Evolutionary conservation across 2,113 vertebrate species (phyloP), one percentile per base, ranked within the genome.

Genomic region (Alectura lathami): DNA sequence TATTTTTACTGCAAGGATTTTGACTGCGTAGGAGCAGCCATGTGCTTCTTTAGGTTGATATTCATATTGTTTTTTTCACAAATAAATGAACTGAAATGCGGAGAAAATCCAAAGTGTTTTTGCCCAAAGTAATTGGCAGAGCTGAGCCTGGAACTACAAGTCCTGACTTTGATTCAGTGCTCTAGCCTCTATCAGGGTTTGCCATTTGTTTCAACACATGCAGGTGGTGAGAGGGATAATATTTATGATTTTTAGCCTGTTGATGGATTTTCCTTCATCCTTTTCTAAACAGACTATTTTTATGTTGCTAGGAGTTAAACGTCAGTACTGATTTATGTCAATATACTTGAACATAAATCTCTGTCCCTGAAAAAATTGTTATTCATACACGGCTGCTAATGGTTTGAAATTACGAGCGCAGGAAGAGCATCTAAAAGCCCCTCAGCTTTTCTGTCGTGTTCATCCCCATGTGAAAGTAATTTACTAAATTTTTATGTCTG

Each of bases 151-250:
- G 51, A 92, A 84, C 77, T 59, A 5, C 42, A 84, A 85, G 70
- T 87, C 47, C 74, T 67, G 53, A 77, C 59, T 66, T 82, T 32
- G 53, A 16, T 80, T 91, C 59, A 48, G 45, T 70, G 32, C 56
- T 83, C 51, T 47, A 42, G 20, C 76, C 42, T 9, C 60, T 85
- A 0, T 63, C 32, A 54, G 20, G 13, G 80, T 94, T 83, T 88
- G 64, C 67, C 43, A 66, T 87, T 91, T 91, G 32, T 93, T 96
- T 93, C 51, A 62, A 88, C 79, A 78, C n/a, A 29, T 66, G 72
- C 54, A 63, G 67, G n/a, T 94, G 75, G 42, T 66, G 59, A 82
- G 69, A 63, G 48, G 21, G 29, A n/a, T 89, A 68, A 72, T 36
- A 32, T 89, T 94, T 82, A 60, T 75, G 59, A 53, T 42, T 0